Conservation (phyloP, 2,888 invertebrate genomes). For the Hanleya hanleyi region DNA sequence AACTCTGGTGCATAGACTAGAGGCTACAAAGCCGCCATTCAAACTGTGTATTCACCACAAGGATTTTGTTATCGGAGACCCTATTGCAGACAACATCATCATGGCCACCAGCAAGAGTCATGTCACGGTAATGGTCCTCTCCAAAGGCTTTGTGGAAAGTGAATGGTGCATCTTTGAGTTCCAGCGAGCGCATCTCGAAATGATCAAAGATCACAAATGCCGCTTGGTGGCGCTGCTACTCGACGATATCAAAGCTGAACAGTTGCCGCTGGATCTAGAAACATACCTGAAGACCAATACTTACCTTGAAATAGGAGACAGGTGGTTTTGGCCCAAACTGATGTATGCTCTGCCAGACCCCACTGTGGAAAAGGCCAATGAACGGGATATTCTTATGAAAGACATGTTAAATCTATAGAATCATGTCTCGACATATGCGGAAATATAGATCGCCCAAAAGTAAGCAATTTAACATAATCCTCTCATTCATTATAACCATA, state of each 20-base stretch:
- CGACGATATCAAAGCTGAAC: neutral
- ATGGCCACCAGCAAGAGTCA: neutral
- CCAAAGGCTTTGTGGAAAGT: neutral
- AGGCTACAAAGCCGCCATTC: neutral
- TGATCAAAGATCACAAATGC: neutral
- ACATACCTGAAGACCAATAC: neutral
- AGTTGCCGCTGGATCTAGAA: neutral
- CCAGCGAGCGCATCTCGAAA: neutral
- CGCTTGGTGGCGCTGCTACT: neutral
- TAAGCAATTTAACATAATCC: too few relatives aligned
- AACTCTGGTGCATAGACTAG: neutral
- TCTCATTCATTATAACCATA: too few relatives aligned
- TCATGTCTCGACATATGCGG: too few relatives aligned
- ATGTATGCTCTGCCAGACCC: neutral
- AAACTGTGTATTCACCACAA: neutral
- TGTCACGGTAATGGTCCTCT: neutral
- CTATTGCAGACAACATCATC: neutral
- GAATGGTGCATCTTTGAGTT: conserved; percentile 1
- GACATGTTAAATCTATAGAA: too few relatives aligned
- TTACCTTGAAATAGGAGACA: neutral
- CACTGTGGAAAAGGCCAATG: too few relatives aligned
- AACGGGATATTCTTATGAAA: too few relatives aligned
- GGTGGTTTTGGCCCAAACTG: neutral
- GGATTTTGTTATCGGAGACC: neutral
- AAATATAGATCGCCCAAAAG: too few relatives aligned